Percentiles rank a stretch among this genome's conserved stretches.
These are phyloP conservation scores for Nasua narica DNA, from an alignment of 2,797 vertebrate genomes.

Conservation along the genomic window DNA sequence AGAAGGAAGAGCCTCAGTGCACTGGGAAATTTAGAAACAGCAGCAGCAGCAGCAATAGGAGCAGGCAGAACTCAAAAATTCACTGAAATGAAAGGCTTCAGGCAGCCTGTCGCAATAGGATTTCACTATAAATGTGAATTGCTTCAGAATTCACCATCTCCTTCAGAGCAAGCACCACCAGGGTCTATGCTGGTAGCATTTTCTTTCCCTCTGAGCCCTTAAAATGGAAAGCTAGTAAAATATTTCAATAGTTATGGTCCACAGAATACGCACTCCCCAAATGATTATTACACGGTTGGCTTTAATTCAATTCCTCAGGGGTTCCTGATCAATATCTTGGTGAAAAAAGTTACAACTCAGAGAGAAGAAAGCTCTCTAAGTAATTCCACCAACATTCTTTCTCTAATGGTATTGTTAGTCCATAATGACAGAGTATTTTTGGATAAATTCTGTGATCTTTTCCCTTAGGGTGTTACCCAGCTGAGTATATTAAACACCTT, in stretches of 20 bases:
- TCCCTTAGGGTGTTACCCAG: slow-evolving; percentile 54
- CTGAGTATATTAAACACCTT: slow-evolving; percentile 70
- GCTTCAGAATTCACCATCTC: neutral
- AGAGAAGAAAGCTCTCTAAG: slow-evolving; percentile 36
- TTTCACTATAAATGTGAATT: neutral
- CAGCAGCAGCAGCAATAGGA: neutral
- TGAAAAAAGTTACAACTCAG: slow-evolving; percentile 1
- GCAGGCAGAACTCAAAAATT: neutral
- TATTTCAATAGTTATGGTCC: neutral
- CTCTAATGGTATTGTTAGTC: slow-evolving; percentile 56
- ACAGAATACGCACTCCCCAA: neutral
- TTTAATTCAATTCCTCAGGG: slow-evolving; percentile 21
- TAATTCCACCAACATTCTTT: slow-evolving; percentile 64
- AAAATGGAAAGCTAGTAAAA: neutral
- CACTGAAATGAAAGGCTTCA: neutral
- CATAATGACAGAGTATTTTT: slow-evolving; percentile 67
- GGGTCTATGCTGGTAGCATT: neutral
- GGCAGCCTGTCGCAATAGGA: neutral
- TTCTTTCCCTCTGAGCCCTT: neutral
- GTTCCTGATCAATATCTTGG: slow-evolving; percentile 40
- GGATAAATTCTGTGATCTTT: slow-evolving; percentile 63
- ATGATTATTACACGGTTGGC: slow-evolving; percentile 28
- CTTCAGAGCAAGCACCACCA: neutral
- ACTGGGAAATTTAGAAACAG: neutral
- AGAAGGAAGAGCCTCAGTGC: neutral